These are phyloP conservation scores for Stenodema calcarata DNA, from an alignment of 2,888 invertebrate genomes.

Conservation along the genomic window DNA sequence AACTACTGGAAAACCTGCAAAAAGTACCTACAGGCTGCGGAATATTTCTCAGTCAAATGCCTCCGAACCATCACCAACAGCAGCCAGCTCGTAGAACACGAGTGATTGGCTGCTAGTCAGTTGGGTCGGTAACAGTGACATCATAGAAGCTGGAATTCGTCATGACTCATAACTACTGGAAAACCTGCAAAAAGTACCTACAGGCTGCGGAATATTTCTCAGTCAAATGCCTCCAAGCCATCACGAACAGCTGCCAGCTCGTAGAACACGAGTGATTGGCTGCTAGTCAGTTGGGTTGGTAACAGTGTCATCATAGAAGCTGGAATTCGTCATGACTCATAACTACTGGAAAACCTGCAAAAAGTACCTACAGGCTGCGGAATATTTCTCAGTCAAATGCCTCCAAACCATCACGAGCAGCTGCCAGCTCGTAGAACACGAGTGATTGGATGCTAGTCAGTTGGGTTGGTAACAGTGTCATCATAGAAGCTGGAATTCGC, in stretches of 20 bases:
- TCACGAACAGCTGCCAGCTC: not conserved
- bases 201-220: too few species aligned
- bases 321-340: too few species aligned
- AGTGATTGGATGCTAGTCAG: not conserved
- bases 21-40: too few species aligned
- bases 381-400: too few species aligned
- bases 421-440: too few species aligned
- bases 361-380: too few species aligned
- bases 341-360: too few species aligned
- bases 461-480: not conserved
- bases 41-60: not conserved
- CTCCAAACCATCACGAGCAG: too few species aligned
- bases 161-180: not conserved
- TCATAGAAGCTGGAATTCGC: not conserved
- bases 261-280: conserved; percentile 21
- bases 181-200: too few species aligned
- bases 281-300: not conserved
- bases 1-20: too few species aligned
- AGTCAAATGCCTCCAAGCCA: not conserved
- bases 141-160: not conserved
- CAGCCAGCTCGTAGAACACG: not conserved
- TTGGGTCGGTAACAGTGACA: not conserved
- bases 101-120: not conserved
- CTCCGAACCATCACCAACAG: not conserved
- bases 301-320: not conserved